phyloP scores from a whole-genome alignment of 2,113 vertebrate genomes.

The Furnarius figulus region DNA sequence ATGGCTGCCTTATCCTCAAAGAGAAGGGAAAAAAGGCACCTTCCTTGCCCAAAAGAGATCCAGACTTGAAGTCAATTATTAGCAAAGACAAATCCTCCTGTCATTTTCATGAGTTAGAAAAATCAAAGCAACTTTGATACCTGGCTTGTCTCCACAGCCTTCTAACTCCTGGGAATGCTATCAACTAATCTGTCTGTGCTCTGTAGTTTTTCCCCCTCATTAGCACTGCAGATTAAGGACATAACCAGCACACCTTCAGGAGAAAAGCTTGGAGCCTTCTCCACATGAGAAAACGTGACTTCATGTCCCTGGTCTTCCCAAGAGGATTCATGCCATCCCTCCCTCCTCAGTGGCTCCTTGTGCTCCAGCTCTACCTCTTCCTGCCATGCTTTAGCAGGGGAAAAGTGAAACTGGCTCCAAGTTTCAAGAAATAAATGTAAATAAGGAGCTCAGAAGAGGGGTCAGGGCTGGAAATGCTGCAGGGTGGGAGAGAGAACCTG shows the following conservation, averaged over 20 bases:
- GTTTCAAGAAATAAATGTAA: neutral
- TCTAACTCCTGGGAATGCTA: neutral
- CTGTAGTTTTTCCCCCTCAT: neutral
- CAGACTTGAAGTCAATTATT: neutral
- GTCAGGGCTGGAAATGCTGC: neutral
- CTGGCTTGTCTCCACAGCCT: neutral
- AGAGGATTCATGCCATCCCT: neutral
- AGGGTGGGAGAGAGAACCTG: neutral
- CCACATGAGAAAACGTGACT: neutral
- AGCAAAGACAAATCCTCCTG: neutral
- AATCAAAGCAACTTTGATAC: conserved; percentile 47
- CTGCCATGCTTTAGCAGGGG: neutral
- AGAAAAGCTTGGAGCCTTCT: neutral
- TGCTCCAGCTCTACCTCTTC: neutral
- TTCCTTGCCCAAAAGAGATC: neutral
- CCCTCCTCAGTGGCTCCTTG: fast-evolving
- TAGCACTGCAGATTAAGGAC: neutral
- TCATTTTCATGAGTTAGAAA: neutral
- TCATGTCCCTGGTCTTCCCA: neutral
- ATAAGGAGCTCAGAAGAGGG: neutral
- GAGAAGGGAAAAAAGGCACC: neutral
- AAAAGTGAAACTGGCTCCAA: neutral
- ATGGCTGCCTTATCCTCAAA: neutral
- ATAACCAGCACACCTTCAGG: neutral
- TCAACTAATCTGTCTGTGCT: neutral